phyloP scores from a whole-genome alignment of 2,888 invertebrate species.

The Parnassius smintheus region DNA sequence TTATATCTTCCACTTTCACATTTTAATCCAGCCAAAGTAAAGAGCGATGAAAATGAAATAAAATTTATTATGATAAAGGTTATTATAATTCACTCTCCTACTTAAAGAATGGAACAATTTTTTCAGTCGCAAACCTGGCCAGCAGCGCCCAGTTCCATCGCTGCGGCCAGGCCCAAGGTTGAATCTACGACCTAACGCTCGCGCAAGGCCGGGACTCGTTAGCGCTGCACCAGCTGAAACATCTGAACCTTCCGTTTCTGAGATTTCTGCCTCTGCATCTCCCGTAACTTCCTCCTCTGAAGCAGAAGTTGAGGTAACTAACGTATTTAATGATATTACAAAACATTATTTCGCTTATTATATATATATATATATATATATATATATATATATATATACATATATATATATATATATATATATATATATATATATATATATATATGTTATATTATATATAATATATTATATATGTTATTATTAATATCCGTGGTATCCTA shows the following conservation, averaged over 20 bases:
- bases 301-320: constrained; percentile 62
- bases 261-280: constrained; percentile 61
- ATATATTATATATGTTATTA: not conserved
- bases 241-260: constrained; percentile 69
- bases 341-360: not conserved
- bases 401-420: too few species aligned
- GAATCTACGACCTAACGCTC: constrained; percentile 71
- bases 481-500: not conserved
- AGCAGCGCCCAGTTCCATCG: constrained; percentile 63
- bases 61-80: too few species aligned
- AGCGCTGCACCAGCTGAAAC: constrained; percentile 67
- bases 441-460: too few species aligned
- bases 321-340: not conserved
- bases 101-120: not conserved
- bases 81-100: too few species aligned
- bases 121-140: constrained; percentile 61
- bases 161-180: constrained; percentile 85
- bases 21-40: too few species aligned
- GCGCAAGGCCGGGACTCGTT: constrained; percentile 71
- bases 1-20: too few species aligned
- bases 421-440: too few species aligned
- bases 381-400: too few species aligned
- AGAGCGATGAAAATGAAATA: too few species aligned
- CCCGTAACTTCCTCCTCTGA: constrained; percentile 54
- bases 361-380: too few species aligned